These are phyloP conservation scores for Kradibia gibbosae DNA, from an alignment of 1,140 invertebrate genomes.

Conservation along the genomic window DNA sequence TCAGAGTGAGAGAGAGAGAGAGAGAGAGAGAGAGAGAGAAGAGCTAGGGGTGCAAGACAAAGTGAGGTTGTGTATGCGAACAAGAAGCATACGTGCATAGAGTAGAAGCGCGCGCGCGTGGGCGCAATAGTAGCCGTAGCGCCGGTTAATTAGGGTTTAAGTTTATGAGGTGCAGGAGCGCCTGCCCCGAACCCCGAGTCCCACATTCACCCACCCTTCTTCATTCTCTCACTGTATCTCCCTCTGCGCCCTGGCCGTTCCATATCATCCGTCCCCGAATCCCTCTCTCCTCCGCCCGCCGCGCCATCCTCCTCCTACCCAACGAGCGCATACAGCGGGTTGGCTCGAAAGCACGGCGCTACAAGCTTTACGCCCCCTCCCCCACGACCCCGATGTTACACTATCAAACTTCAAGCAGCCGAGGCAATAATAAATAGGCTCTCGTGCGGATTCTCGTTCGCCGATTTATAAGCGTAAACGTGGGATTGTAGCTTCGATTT, in stretches of 20 bases:
- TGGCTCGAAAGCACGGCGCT: slow-evolving; percentile 55
- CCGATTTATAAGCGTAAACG: slow-evolving; percentile 25
- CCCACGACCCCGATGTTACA: slow-evolving; percentile 53
- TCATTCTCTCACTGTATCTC: neutral
- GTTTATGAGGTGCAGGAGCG: slow-evolving; percentile 74
- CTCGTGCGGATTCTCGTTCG: slow-evolving; percentile 15
- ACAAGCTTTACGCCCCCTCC: slow-evolving; percentile 53
- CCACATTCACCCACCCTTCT: slow-evolving; percentile 13
- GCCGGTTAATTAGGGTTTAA: slow-evolving; percentile 74
- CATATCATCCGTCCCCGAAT: slow-evolving; percentile 18
- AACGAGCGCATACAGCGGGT: slow-evolving; percentile 7
- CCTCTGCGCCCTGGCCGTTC: slow-evolving; percentile 18
- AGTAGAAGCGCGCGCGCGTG: slow-evolving; percentile 25
- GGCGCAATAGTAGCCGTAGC: slow-evolving; percentile 72
- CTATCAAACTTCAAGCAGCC: slow-evolving; percentile 66
- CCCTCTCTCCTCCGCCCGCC: slow-evolving; percentile 41
- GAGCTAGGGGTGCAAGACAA: slow-evolving; percentile 62
- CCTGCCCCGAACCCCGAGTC: slow-evolving; percentile 59
- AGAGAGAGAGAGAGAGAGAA: slow-evolving; percentile 51
- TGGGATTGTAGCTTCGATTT: slow-evolving; percentile 38
- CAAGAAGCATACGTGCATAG: slow-evolving; percentile 69
- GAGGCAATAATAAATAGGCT: slow-evolving; percentile 43
- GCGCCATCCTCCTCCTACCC: slow-evolving; percentile 42
- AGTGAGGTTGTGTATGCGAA: slow-evolving; percentile 68
- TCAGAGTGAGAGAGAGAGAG: slow-evolving; percentile 49